These are phyloP conservation scores for Plectropomus leopardus DNA, from an alignment of 2,113 vertebrate species.

Conservation along the genomic window DNA sequence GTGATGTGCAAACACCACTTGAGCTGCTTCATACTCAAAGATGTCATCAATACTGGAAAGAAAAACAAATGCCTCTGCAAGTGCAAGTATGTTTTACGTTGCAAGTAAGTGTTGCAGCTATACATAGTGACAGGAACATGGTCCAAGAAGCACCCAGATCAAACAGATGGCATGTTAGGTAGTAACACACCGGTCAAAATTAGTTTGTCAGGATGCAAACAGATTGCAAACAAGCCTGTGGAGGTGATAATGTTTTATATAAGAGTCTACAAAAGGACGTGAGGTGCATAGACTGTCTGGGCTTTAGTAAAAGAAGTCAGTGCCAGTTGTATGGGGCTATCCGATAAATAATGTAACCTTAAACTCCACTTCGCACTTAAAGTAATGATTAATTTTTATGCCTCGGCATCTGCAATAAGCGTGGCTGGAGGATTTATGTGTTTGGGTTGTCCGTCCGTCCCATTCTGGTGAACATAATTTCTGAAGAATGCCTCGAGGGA, in stretches of 20 bases:
- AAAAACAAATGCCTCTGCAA: neutral
- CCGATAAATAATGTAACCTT: neutral
- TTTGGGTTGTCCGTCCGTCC: too few species aligned
- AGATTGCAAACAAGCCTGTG: neutral
- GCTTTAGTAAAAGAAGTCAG: neutral
- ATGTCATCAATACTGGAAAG: neutral
- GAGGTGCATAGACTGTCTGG: neutral
- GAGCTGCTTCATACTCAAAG: neutral
- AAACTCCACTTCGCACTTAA: neutral
- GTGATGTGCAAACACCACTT: neutral
- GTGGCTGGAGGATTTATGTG: too few species aligned
- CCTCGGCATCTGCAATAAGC: too few species aligned
- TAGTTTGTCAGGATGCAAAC: constrained; percentile 6
- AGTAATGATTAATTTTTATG: neutral
- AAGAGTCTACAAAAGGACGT: neutral
- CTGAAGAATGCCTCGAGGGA: too few species aligned
- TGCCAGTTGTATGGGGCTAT: neutral
- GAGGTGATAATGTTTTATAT: constrained; percentile 9
- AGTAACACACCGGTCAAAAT: constrained; percentile 13
- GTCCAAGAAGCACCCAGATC: neutral
- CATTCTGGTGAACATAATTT: too few species aligned
- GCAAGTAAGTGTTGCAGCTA: neutral
- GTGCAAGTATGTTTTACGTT: neutral
- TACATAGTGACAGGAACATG: neutral
- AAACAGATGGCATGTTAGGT: constrained; percentile 33